Conservation (phyloP, 2,797 vertebrate species). For the Miopithecus talapoin region DNA sequence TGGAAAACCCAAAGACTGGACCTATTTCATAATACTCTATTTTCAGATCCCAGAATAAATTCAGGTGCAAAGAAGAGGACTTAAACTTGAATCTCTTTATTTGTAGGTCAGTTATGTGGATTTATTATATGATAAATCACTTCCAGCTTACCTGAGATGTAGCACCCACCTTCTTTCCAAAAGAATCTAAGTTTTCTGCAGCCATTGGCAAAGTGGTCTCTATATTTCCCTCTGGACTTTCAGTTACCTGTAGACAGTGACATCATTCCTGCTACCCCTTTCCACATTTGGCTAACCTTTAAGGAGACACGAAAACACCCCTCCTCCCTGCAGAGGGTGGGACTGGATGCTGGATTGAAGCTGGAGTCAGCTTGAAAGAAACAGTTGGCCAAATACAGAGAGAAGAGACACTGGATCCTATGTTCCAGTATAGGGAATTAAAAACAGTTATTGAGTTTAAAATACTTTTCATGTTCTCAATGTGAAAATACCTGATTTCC, state of each 20-base stretch:
- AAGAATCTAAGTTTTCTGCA: neutral
- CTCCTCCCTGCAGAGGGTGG: neutral
- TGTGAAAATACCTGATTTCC: conserved; percentile 42
- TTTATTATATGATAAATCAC: neutral
- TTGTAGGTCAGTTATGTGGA: neutral
- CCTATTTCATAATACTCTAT: neutral
- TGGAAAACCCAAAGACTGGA: neutral
- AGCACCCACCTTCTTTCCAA: neutral
- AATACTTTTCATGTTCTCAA: conserved; percentile 32
- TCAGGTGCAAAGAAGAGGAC: neutral
- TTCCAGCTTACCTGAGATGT: neutral
- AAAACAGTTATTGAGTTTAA: conserved; percentile 52
- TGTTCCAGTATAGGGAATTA: conserved; percentile 22
- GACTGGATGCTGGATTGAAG: neutral
- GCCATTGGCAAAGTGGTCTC: neutral
- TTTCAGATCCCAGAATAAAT: neutral
- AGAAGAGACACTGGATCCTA: neutral
- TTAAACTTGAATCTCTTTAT: neutral
- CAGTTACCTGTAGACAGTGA: neutral
- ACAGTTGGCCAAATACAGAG: neutral
- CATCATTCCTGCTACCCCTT: neutral
- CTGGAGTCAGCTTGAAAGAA: neutral
- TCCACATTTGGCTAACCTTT: neutral
- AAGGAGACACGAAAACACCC: neutral
- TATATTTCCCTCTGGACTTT: neutral